Evolutionary conservation across 2,888 invertebrate genomes (phyloP), one percentile per base, ranked within the genome.

Genomic region (Schizaphis graminum): DNA sequence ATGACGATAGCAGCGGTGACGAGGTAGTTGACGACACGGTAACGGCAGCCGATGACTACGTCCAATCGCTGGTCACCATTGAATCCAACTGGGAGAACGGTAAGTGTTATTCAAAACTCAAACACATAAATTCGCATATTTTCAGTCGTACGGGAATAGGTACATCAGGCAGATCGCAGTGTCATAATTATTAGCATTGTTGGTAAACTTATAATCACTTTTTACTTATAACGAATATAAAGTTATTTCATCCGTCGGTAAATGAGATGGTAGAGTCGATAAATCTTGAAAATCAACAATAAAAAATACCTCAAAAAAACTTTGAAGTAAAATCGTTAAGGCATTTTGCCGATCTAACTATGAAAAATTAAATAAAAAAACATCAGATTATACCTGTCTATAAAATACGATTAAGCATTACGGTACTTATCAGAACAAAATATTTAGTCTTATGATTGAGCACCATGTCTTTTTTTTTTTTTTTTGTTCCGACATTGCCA

Each of bases 51-150:
- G 93, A 94, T 0, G 93, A 94, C 61, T 94, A 94, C 85, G 93
- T 94, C 16, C 93, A 94, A 57, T 94, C 93, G 24, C 86, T 94
- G 90, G 93, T 94, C 85, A 94, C 93, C 49, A 94, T 94, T 47
- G 93, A 94, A 28, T 94, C 93, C 57, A 94, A 94, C n/a, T 94
- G 93, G 93, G 93, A 8, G 11, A 94, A 86, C 90, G 93, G 93
- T 94, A 94, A 84, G 93, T 35, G 24, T 8, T 21, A 8, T 35
- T 77, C 21, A 77, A 21, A 8, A 26, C 35, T 35, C 21, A 10
- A 77, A 41, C 53, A 3, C 21, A 53, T 35, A 35, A 77, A 35
- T 35, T 77, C 21, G 35, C 35, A 8, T 35, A 41, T 77, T 77
- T 77, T 35, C 35, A 77, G 77, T 35, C 35, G 77, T 77, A n/a